Base-by-base conservation (phyloP, 2,113 vertebrate species). In the Psammodynastes pulverulentus region DNA sequence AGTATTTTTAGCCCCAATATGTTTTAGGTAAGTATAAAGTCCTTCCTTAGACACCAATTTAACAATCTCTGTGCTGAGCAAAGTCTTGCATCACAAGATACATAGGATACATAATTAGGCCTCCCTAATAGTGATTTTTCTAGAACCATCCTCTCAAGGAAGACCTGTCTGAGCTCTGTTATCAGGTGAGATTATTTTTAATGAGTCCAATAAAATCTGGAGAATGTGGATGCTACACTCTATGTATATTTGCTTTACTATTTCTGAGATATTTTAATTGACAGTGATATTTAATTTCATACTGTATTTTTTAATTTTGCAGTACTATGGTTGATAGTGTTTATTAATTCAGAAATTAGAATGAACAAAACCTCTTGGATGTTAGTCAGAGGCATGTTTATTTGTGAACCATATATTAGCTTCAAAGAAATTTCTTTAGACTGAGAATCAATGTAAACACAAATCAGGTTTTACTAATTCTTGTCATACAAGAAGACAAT, bases 251-350 rank as follows among this genome's bases (percentile, higher is more conserved):
- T 85, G 10, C 3, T 24, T 91, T 46, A 56, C 6, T 9, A 12
- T 54, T 91, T 91, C 86, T 89, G 34, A 79, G 62, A 15, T 85
- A 26, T 86, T 86, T 91, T 86, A 48, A 91, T 49, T 89, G 45
- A 48, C 56, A 67, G 8, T 54, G 88, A 46, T 46, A 48, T 23
- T 86, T 91, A 49, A 21, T 49, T 24, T 48, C 9, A 49, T 24
- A 62, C 19, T 62, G 43, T 34, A n/a, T 86, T 58, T 91, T 56
- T 52, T 21, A 49, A 91, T 26, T 67, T 67, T 67, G 12, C 15
- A 87, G 56, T 67, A 52, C n/a, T 87, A 39, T 79, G 45, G 43
- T 49, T 49, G 58, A 49, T 62, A 7, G 21, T 86, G 29, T 45
- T 23, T 34, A n/a, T 45, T 43, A 86, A 5, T 46, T 56, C 24